phyloP scores from a whole-genome alignment of 2,888 invertebrate genomes.

The Taphrorychus bicolor region DNA sequence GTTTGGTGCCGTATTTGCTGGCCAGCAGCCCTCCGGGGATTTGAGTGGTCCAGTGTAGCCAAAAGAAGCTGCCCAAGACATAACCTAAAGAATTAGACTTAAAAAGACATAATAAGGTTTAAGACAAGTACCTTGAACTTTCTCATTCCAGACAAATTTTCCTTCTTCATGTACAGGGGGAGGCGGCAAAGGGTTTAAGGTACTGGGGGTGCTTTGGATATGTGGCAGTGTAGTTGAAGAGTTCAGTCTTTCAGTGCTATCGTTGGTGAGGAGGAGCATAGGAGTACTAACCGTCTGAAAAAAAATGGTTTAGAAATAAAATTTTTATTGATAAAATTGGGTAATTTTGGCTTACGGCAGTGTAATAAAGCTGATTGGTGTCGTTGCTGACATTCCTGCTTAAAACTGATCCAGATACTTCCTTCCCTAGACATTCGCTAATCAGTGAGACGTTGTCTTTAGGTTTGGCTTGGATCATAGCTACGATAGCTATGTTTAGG shows the following conservation, averaged over 20 bases:
- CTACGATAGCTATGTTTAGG: slow-evolving; percentile 72
- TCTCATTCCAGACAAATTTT: slow-evolving; percentile 68
- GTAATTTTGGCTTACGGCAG: no score
- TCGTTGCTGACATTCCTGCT: background rate
- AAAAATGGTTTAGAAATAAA: no score
- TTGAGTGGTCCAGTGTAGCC: slow-evolving; percentile 75
- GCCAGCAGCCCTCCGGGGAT: slow-evolving; percentile 76
- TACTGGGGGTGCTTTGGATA: background rate
- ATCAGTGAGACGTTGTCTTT: slow-evolving; percentile 47
- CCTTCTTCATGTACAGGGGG: background rate
- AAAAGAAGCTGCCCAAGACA: slow-evolving; percentile 72
- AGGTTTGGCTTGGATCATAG: slow-evolving; percentile 63
- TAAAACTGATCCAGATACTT: background rate
- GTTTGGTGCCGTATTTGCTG: slow-evolving; percentile 73
- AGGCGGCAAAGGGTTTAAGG: background rate
- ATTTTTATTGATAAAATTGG: no score
- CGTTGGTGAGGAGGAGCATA: background rate
- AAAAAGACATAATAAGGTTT: no score
- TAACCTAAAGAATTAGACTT: slow-evolving; percentile 16
- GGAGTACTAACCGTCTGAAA: no score
- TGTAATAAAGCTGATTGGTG: no score
- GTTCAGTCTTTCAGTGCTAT: background rate
- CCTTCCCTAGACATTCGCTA: slow-evolving; percentile 45
- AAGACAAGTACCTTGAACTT: slow-evolving; percentile 66
- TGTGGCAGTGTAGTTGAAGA: background rate